Evolutionary conservation across 2,113 vertebrate genomes (phyloP).

Genomic region (Anoplopoma fimbria): DNA sequence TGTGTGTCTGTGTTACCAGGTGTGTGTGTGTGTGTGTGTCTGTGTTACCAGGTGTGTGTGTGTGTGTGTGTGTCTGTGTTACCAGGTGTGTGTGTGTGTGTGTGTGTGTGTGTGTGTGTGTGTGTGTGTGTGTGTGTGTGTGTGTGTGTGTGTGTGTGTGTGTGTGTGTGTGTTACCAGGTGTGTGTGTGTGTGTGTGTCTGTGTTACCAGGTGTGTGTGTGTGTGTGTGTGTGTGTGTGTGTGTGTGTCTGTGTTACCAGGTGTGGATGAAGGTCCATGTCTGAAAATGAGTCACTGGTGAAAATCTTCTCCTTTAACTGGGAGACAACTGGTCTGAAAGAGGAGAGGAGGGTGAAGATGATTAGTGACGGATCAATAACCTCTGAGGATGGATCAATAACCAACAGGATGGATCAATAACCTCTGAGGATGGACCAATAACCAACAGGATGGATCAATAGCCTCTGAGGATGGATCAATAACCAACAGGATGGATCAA

Average conservation of each 20-base stretch:
- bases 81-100: too few species aligned
- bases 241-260: constrained; percentile 82
- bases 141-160: neutral
- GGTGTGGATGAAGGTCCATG: constrained; percentile 89
- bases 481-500: neutral
- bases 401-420: neutral
- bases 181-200: neutral
- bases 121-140: neutral
- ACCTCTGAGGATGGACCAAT: too few species aligned
- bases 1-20: too few species aligned
- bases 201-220: neutral
- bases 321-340: constrained; percentile 84
- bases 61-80: too few species aligned
- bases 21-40: too few species aligned
- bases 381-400: too few species aligned
- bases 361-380: neutral
- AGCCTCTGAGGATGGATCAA: too few species aligned
- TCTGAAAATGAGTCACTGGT: constrained; percentile 88
- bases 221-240: neutral
- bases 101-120: too few species aligned
- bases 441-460: too few species aligned
- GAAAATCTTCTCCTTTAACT: constrained; percentile 90
- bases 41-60: too few species aligned
- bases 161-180: too few species aligned
- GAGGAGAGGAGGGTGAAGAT: neutral